A percentile compares a stretch with the other conserved stretches of the same genome.
These are phyloP conservation scores for Seriola quinqueradiata DNA, from an alignment of 2,113 vertebrate species.

Conservation along the genomic window DNA sequence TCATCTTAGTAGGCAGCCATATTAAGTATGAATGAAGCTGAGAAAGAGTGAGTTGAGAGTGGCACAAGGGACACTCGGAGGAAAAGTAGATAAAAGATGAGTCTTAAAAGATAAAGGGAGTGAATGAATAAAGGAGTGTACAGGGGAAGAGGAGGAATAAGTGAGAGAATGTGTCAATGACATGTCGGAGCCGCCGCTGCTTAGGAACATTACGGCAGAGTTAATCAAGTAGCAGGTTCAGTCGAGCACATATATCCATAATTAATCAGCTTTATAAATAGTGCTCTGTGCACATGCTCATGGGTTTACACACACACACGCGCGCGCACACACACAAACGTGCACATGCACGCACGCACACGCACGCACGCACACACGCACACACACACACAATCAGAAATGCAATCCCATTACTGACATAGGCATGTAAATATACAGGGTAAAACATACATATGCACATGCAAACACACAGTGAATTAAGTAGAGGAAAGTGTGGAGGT, in stretches of 20 bases:
- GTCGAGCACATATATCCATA: conserved; percentile 74
- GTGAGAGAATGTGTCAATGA: conserved; percentile 60
- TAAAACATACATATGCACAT: conserved; percentile 30
- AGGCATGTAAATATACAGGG: conserved; percentile 45
- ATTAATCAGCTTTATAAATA: conserved; percentile 78
- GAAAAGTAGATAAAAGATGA: conserved; percentile 58
- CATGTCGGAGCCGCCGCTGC: conserved; percentile 31
- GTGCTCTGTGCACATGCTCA: conserved; percentile 42
- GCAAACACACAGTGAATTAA: conserved; percentile 57
- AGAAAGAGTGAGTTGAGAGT: conserved; percentile 48
- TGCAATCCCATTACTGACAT: conserved; percentile 31
- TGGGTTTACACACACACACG: conserved; percentile 6
- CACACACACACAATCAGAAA: conserved; percentile 18
- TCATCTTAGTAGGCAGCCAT: conserved; percentile 65
- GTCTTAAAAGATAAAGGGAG: conserved; percentile 52
- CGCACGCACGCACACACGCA: neutral
- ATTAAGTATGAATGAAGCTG: conserved; percentile 69
- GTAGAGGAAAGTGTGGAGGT: conserved; percentile 51
- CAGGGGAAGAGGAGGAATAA: conserved; percentile 35
- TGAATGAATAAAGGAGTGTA: conserved; percentile 36
- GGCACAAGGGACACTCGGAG: conserved; percentile 36
- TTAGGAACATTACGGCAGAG: conserved; percentile 55
- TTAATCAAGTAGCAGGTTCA: conserved; percentile 71
- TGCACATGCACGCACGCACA: conserved; percentile 5
- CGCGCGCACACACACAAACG: neutral